Evolutionary conservation across 2,113 vertebrate species (phyloP), one percentile per base, ranked within the genome.

Genomic region (Seriola rivoliana): DNA sequence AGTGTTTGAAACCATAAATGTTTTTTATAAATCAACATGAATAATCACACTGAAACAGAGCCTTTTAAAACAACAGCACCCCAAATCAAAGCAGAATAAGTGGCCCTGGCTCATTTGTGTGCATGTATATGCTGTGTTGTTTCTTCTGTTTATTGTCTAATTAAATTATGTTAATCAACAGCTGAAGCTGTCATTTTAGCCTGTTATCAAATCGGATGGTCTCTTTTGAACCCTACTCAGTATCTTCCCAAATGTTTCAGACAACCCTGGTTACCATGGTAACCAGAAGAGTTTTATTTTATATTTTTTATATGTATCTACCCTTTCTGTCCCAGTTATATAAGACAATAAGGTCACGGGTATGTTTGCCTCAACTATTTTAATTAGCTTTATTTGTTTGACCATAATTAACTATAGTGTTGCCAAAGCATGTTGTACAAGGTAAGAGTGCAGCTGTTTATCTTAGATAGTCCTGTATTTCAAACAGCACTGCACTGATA

Each of bases 41-140:
- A 8, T 38, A 38, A 5, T 38, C 50, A n/a, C 9, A 12, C 36
- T 62, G 42, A 68, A 42, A 19, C 8, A 29, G 29, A 54, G 36
- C 4, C 23, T 32, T 55, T 3, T 48, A 4, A 25, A 55, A 40
- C 21, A n/a, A 64, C 14, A 34, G 46, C n/a, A 23, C 19, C 8
- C 21, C 50, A 44, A 5, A 13, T 13, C 13, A 59, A 29, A 57
- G 4, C 40, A 52, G 42, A 74, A 10, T 19, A 59, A 29, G 21
- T 6, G n/a, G 23, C 46, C 11, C 4, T 55, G 10, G 14, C 21
- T 25, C 32, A 17, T 59, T 11, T 66, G 42, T 59, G 17, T 75
- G 80, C 80, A 86, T 78, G 70, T 29, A 25, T 17, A 5, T 55
- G n/a, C 4, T 50, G n/a, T 72, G 52, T 8, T 46, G 23, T 40